Conservation (phyloP, 2,888 invertebrate genomes). For the Heteromurus nitidus region DNA sequence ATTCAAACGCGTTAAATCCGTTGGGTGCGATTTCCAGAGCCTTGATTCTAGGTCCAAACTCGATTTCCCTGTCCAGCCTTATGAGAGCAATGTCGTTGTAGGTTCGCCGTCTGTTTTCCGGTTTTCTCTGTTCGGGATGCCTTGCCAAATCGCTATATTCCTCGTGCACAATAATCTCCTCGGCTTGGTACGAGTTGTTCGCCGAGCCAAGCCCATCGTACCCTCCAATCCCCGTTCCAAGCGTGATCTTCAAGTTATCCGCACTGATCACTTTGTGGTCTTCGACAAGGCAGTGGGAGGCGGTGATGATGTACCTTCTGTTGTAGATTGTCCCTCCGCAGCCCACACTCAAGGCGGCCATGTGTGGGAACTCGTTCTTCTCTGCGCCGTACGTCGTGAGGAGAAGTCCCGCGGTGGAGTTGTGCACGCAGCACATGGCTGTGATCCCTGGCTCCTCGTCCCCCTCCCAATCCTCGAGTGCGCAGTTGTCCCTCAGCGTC, state of each 20-base stretch:
- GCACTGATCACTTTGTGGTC: background rate
- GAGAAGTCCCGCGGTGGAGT: background rate
- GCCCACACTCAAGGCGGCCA: background rate
- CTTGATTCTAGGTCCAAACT: constrained; percentile 1
- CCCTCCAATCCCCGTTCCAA: background rate
- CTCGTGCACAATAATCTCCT: background rate
- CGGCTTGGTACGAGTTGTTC: background rate
- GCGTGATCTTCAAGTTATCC: background rate
- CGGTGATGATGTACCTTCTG: constrained; percentile 24
- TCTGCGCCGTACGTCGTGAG: background rate
- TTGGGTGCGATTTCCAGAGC: constrained; percentile 12
- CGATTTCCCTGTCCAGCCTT: constrained; percentile 8
- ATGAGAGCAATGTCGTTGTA: constrained; percentile 27
- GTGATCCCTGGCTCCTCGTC: background rate
- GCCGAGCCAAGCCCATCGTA: background rate
- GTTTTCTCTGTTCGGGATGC: background rate
- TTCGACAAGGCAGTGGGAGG: background rate
- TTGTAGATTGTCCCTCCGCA: constrained; percentile 38
- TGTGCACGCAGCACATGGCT: background rate
- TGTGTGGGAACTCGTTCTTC: constrained; percentile 31
- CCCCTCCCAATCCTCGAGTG: too few species aligned
- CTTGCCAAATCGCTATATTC: background rate
- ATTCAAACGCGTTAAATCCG: background rate
- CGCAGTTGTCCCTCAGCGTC: too few species aligned
- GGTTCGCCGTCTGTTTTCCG: background rate